Conservation (phyloP, 1,140 invertebrate genomes). For the Cotesia typhae region DNA sequence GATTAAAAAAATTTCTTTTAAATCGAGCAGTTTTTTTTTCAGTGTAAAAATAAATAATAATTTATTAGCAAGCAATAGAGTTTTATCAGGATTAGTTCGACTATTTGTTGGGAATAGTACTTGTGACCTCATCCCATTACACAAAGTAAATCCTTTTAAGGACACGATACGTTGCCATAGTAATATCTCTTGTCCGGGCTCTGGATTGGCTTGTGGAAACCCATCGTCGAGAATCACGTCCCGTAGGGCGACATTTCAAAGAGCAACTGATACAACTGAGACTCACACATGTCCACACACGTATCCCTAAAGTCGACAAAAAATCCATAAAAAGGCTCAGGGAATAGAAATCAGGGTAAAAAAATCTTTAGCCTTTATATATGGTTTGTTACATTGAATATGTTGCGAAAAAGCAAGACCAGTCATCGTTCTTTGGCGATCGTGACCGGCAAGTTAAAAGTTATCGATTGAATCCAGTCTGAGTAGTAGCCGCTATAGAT, state of each 20-base stretch:
- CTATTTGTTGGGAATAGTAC: slow-evolving; percentile 28
- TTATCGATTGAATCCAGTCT: slow-evolving; percentile 36
- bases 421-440: slow-evolving; percentile 40
- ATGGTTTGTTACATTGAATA: slow-evolving; percentile 10
- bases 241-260: slow-evolving; percentile 3
- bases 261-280: background rate
- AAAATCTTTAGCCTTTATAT: slow-evolving; percentile 16
- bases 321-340: slow-evolving; percentile 5
- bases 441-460: slow-evolving; percentile 43
- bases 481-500: background rate
- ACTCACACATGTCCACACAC: too few species aligned
- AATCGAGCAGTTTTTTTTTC: too few species aligned
- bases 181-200: slow-evolving; percentile 4
- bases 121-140: slow-evolving; percentile 13
- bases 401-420: slow-evolving; percentile 22
- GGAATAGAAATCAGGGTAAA: slow-evolving; percentile 34
- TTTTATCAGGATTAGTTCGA: background rate
- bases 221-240: slow-evolving; percentile 9
- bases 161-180: slow-evolving; percentile 16
- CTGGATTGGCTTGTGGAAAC: slow-evolving; percentile 19
- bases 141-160: slow-evolving; percentile 19
- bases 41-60: too few species aligned
- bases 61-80: background rate
- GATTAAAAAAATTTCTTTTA: too few species aligned
- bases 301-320: background rate